Conservation (phyloP, 2,888 invertebrate genomes). For the Tanytarsus gracilentus region DNA sequence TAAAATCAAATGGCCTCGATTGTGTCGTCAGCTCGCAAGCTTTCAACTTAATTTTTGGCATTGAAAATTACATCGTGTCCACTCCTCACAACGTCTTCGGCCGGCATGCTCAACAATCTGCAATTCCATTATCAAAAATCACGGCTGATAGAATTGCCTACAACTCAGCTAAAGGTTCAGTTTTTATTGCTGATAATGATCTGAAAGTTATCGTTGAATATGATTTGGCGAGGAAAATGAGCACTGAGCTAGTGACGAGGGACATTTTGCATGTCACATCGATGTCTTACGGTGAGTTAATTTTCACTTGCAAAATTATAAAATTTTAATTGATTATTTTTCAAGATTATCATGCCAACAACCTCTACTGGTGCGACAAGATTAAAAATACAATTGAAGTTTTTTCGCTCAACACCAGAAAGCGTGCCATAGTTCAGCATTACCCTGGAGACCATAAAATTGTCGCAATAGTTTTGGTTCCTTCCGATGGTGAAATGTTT, state of each 20-base stretch:
- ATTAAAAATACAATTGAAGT: conserved; percentile 56
- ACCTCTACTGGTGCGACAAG: conserved; percentile 63
- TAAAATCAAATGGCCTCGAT: conserved; percentile 48
- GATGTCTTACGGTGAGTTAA: conserved; percentile 49
- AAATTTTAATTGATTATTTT: conserved; percentile 1
- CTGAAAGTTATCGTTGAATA: conserved; percentile 44
- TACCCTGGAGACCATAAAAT: conserved; percentile 54
- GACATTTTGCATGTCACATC: conserved; percentile 47
- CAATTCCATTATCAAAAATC: conserved; percentile 43
- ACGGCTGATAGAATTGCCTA: conserved; percentile 59
- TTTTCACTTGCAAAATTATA: neutral
- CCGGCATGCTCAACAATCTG: conserved; percentile 49
- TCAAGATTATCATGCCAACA: conserved; percentile 60
- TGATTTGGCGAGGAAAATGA: conserved; percentile 33
- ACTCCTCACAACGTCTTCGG: conserved; percentile 60
- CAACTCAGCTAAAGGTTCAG: conserved; percentile 47
- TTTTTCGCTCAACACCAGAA: conserved; percentile 50
- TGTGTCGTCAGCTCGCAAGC: conserved; percentile 41
- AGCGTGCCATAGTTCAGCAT: conserved; percentile 52
- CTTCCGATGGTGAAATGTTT: conserved; percentile 57
- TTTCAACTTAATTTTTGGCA: conserved; percentile 44
- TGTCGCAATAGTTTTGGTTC: conserved; percentile 56
- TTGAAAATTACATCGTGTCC: conserved; percentile 49
- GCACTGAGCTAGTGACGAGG: conserved; percentile 38
- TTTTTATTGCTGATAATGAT: conserved; percentile 47